These are phyloP conservation scores for Rana temporaria DNA, from an alignment of 2,113 vertebrate genomes.

Conservation along the genomic window DNA sequence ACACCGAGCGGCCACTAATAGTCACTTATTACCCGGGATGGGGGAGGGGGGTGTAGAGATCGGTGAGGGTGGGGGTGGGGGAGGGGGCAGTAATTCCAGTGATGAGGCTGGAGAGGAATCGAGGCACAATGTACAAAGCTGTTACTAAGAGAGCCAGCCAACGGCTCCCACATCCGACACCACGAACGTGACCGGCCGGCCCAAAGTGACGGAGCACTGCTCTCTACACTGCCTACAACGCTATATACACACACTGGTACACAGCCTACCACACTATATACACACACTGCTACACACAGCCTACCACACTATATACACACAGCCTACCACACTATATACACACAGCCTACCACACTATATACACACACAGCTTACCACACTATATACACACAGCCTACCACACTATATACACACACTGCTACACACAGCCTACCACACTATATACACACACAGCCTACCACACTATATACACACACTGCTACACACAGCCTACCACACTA, in stretches of 20 bases:
- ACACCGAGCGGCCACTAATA: constrained; percentile 18
- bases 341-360: too few species aligned
- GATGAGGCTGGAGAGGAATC: constrained; percentile 78
- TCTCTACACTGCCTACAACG: neutral
- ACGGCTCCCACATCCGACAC: constrained; percentile 87
- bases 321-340: too few species aligned
- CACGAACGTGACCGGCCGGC: constrained; percentile 80
- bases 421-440: too few species aligned
- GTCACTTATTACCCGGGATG: constrained; percentile 61
- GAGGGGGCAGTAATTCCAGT: constrained; percentile 63
- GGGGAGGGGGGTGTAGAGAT: constrained; percentile 57
- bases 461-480: too few species aligned
- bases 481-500: too few species aligned
- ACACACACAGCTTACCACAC: too few species aligned
- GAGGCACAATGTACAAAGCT: constrained; percentile 84
- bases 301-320: too few species aligned
- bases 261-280: too few species aligned
- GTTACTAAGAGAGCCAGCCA: constrained; percentile 92
- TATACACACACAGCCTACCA: too few species aligned
- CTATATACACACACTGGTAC: neutral
- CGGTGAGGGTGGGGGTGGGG: constrained; percentile 58
- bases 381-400: too few species aligned
- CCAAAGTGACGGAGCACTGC: constrained; percentile 76
- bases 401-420: too few species aligned
- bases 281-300: too few species aligned